Conservation (phyloP, 2,888 invertebrate species). For the Lasioglossum marginatum region DNA sequence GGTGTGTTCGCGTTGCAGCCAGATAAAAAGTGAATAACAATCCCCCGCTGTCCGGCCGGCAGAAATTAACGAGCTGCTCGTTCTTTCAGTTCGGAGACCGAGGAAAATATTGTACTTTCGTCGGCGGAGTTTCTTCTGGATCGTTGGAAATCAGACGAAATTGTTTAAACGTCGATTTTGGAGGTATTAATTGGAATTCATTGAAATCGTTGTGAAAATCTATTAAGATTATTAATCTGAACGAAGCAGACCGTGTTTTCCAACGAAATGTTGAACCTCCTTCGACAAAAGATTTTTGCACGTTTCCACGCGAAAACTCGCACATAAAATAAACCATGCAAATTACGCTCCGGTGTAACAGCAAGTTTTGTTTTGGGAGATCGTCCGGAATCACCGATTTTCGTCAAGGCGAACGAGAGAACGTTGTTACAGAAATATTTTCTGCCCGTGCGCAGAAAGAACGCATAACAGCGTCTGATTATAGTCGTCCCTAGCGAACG, state of each 20-base stretch:
- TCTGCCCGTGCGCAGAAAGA: not conserved
- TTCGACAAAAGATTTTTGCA: too few species aligned
- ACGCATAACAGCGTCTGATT: not conserved
- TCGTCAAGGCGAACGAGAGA: not conserved
- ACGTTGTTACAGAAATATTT: not conserved
- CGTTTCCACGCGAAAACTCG: too few species aligned
- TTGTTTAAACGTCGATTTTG: not conserved
- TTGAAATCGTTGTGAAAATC: not conserved
- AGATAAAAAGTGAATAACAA: not conserved
- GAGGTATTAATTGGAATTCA: not conserved
- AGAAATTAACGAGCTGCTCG: constrained; percentile 5
- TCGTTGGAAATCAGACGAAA: not conserved
- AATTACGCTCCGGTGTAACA: not conserved
- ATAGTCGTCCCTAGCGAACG: not conserved
- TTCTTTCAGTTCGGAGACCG: not conserved
- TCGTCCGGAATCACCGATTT: not conserved
- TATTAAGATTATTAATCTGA: not conserved
- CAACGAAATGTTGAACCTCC: too few species aligned
- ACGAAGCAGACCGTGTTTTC: not conserved
- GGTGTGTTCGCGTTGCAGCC: not conserved
- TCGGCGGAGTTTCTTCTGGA: not conserved
- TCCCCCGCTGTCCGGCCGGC: not conserved
- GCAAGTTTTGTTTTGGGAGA: not conserved
- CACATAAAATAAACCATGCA: not conserved
- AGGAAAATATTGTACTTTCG: not conserved